Percentiles rank a stretch among this genome's conserved stretches.
These are phyloP conservation scores for Epizoanthus stellaris DNA, from an alignment of 92 coral and sea anemone species.

Conservation along the genomic window DNA sequence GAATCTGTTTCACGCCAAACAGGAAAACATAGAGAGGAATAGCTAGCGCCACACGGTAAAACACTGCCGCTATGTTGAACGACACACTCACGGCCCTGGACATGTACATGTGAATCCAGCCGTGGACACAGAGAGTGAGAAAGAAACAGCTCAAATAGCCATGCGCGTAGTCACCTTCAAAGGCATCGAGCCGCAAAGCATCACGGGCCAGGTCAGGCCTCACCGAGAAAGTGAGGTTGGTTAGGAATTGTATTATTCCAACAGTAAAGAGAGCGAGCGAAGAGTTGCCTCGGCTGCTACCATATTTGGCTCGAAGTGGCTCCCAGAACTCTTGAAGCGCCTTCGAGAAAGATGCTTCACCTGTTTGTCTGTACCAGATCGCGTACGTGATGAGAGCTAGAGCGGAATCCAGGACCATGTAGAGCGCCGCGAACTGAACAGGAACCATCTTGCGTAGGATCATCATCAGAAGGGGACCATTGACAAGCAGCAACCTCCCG, in stretches of 20 bases:
- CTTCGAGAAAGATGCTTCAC: slow-evolving; percentile 27
- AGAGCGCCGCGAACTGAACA: slow-evolving; percentile 27
- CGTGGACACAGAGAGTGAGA: slow-evolving; percentile 31
- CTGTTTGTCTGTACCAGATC: slow-evolving; percentile 49
- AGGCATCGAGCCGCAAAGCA: slow-evolving; percentile 26
- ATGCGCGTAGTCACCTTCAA: slow-evolving; percentile 12
- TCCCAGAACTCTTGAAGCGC: slow-evolving; percentile 32
- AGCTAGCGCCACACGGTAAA: slow-evolving; percentile 31
- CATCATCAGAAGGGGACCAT: slow-evolving; percentile 8
- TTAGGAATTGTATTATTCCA: slow-evolving; percentile 20
- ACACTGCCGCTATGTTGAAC: slow-evolving; percentile 13
- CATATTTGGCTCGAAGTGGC: background rate
- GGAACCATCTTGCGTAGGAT: slow-evolving; percentile 37
- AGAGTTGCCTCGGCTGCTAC: background rate
- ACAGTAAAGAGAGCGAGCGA: background rate
- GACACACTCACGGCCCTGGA: slow-evolving; percentile 26
- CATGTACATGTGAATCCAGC: slow-evolving; percentile 31
- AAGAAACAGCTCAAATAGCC: slow-evolving; percentile 31
- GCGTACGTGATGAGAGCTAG: slow-evolving; percentile 49
- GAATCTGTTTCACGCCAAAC: slow-evolving; percentile 39
- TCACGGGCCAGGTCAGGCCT: slow-evolving; percentile 35
- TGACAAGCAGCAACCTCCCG: slow-evolving; percentile 18
- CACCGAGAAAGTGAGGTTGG: slow-evolving; percentile 35
- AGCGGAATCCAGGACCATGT: slow-evolving; percentile 46
- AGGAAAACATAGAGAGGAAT: slow-evolving; percentile 8